phyloP scores from a whole-genome alignment of 1,140 invertebrate species.

The Heliconius hermathena region DNA sequence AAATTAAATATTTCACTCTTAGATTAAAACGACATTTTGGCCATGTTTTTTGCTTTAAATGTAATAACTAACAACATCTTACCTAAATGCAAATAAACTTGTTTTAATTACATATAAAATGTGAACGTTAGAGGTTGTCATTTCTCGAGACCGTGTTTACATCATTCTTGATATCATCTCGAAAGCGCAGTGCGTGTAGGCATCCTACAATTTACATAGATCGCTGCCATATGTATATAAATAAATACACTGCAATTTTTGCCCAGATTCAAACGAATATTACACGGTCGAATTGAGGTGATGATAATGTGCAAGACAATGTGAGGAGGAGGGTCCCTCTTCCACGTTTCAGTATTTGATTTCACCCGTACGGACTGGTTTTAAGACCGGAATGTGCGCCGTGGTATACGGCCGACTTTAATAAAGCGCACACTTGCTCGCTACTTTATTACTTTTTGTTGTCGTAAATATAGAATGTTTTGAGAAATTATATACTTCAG shows the following conservation, averaged over 20 bases:
- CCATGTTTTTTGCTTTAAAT: too few species aligned
- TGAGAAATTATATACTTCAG: slow-evolving; percentile 46
- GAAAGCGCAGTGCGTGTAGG: slow-evolving; percentile 73
- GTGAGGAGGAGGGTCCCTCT: slow-evolving; percentile 52
- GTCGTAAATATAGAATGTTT: slow-evolving; percentile 74
- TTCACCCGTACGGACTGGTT: slow-evolving; percentile 72
- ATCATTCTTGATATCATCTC: slow-evolving; percentile 70
- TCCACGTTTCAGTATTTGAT: slow-evolving; percentile 62
- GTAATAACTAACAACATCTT: not conserved
- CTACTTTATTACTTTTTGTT: slow-evolving; percentile 76
- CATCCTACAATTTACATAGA: slow-evolving; percentile 63
- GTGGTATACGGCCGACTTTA: slow-evolving; percentile 65
- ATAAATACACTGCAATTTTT: slow-evolving; percentile 55
- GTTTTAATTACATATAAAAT: slow-evolving; percentile 5
- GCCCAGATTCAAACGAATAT: slow-evolving; percentile 65
- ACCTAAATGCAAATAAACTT: not conserved
- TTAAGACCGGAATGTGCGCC: slow-evolving; percentile 66
- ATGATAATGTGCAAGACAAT: slow-evolving; percentile 59
- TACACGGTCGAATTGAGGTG: slow-evolving; percentile 67
- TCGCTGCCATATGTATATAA: slow-evolving; percentile 55
- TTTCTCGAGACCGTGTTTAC: slow-evolving; percentile 53
- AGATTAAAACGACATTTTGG: not conserved
- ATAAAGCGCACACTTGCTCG: slow-evolving; percentile 77
- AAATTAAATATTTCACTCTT: not conserved
- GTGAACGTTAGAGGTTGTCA: slow-evolving; percentile 58